Evolutionary conservation across 2,888 invertebrate genomes (phyloP).

Genomic region (Heliconius aoede): DNA sequence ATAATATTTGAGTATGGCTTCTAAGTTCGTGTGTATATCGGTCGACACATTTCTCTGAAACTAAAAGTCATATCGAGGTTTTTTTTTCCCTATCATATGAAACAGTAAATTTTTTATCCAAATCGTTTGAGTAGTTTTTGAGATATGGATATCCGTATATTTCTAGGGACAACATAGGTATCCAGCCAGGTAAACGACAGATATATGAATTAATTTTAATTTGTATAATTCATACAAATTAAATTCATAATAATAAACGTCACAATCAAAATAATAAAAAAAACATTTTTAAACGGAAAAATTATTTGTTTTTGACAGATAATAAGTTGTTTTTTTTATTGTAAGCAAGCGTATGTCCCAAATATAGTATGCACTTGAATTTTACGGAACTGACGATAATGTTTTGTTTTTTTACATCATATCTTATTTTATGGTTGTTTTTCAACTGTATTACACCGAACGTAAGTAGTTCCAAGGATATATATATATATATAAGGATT

Average conservation of each 20-base stretch:
- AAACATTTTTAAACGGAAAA: background rate
- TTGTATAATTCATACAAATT: no score
- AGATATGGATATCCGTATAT: background rate
- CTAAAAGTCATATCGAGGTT: background rate
- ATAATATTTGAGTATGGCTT: background rate
- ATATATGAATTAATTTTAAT: no score
- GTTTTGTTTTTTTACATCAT: conserved; percentile 30
- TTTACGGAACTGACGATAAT: conserved; percentile 15
- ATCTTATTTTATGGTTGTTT: conserved; percentile 1
- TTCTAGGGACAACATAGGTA: no score
- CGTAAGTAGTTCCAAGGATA: background rate
- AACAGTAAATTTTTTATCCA: no score
- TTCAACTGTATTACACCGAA: background rate
- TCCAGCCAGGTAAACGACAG: no score
- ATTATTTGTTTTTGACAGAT: background rate
- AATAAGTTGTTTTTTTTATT: conserved; percentile 14
- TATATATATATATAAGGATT: background rate
- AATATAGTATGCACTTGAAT: conserved; percentile 17
- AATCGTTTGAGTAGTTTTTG: background rate
- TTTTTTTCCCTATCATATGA: background rate
- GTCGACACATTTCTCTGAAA: background rate
- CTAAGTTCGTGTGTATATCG: background rate
- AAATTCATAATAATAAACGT: background rate
- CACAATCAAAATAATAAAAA: conserved; percentile 1
- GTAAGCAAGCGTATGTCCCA: background rate